Evolutionary conservation across 2,888 invertebrate species (phyloP).

Genomic region (Quadroppia sp.): DNA sequence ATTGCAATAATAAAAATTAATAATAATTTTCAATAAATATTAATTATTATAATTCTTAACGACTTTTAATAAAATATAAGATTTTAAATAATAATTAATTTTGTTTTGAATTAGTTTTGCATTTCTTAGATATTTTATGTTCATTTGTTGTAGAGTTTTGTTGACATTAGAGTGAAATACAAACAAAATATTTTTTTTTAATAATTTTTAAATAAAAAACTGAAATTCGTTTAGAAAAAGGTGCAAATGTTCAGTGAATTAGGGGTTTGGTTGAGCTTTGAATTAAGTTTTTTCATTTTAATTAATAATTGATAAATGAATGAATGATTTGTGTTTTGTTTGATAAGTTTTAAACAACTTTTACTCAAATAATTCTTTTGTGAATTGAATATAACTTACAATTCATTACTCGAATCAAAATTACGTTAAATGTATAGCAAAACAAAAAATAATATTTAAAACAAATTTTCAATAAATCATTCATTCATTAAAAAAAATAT

Average conservation of each 20-base stretch:
- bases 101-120: not conserved
- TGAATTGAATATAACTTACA: not conserved
- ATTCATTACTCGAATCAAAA: not conserved
- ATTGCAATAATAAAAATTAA: constrained; percentile 46
- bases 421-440: not conserved
- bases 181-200: no score
- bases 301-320: not conserved
- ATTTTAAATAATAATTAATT: not conserved
- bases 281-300: no score
- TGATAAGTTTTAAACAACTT: constrained; percentile 18
- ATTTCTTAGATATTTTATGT: not conserved
- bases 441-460: not conserved
- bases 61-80: not conserved
- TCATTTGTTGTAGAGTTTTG: no score
- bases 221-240: no score
- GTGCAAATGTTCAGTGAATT: no score
- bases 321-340: not conserved
- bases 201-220: no score
- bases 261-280: no score
- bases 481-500: constrained; percentile 8
- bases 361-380: not conserved
- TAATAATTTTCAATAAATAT: not conserved
- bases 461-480: not conserved
- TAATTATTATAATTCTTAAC: not conserved
- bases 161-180: no score